A percentile compares a stretch with the other conserved stretches of the same genome.
These are phyloP conservation scores for Myotis vivesi DNA, from an alignment of 2,797 vertebrate species.

Conservation along the genomic window DNA sequence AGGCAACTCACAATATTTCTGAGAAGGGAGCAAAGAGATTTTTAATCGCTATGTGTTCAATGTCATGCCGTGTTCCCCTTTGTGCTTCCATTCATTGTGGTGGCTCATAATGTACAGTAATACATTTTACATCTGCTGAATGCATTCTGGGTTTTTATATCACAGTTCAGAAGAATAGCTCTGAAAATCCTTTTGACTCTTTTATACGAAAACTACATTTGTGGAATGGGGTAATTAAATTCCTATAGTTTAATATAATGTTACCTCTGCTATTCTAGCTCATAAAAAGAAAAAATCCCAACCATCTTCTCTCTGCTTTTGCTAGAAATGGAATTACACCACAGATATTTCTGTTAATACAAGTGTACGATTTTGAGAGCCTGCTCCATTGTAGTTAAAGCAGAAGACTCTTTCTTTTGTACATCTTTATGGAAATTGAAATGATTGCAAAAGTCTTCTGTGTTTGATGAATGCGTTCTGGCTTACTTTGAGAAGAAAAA, in stretches of 20 bases:
- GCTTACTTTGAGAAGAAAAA: constrained; percentile 66
- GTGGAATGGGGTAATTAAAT: constrained; percentile 76
- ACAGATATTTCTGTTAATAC: constrained; percentile 74
- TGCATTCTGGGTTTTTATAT: constrained; percentile 57
- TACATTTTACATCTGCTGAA: constrained; percentile 66
- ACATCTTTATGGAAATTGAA: constrained; percentile 75
- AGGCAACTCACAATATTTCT: constrained; percentile 39
- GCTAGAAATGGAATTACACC: constrained; percentile 73
- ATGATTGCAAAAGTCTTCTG: constrained; percentile 74
- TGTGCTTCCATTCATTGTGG: not conserved
- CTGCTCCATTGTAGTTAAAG: constrained; percentile 70
- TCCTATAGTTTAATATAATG: constrained; percentile 71
- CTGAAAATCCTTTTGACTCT: constrained; percentile 64
- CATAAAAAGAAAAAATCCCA: constrained; percentile 63
- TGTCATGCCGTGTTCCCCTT: not conserved
- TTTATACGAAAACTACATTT: constrained; percentile 75
- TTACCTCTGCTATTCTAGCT: constrained; percentile 68
- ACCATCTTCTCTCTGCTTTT: constrained; percentile 66
- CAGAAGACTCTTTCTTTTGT: constrained; percentile 51
- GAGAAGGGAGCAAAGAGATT: not conserved
- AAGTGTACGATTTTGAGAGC: constrained; percentile 60
- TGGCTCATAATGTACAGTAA: constrained; percentile 54
- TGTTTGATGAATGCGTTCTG: constrained; percentile 69
- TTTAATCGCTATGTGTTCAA: constrained; percentile 58
- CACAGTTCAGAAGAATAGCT: constrained; percentile 55